These are phyloP conservation scores for Lobophora halterata DNA, from an alignment of 2,888 invertebrate genomes.

Conservation along the genomic window DNA sequence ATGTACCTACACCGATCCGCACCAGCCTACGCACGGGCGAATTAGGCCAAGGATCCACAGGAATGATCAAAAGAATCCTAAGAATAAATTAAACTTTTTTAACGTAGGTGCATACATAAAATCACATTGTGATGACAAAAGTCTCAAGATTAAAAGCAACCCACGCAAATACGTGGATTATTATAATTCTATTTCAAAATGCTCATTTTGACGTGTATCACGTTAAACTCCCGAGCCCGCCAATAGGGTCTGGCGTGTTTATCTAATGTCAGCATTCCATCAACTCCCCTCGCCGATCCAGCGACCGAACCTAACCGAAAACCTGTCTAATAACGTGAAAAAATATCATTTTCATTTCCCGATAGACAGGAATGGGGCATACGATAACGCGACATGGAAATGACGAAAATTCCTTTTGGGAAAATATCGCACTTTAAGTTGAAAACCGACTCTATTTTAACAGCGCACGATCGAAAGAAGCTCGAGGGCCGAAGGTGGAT, in stretches of 20 bases:
- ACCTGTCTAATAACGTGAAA: conserved; percentile 30
- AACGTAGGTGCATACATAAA: too few relatives aligned
- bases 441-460: conserved; percentile 2
- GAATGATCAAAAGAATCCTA: too few relatives aligned
- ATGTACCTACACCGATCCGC: too few relatives aligned
- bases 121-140: too few relatives aligned
- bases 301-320: conserved; percentile 18
- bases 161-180: too few relatives aligned
- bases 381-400: conserved; percentile 31
- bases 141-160: too few relatives aligned
- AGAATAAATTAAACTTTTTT: too few relatives aligned
- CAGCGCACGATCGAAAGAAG: neutral
- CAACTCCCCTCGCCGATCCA: conserved; percentile 16
- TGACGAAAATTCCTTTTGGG: conserved; percentile 30
- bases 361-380: conserved; percentile 24
- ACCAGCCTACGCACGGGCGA: too few relatives aligned
- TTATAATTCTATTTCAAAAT: too few relatives aligned
- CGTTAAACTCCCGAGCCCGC: neutral
- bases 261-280: conserved; percentile 16
- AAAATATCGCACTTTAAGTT: conserved; percentile 14
- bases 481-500: conserved; percentile 3
- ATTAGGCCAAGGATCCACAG: too few relatives aligned
- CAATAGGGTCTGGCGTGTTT: conserved; percentile 14
- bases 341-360: conserved; percentile 24
- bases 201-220: neutral